Conservation (phyloP, 2,888 invertebrate genomes). For the Selenia dentaria region DNA sequence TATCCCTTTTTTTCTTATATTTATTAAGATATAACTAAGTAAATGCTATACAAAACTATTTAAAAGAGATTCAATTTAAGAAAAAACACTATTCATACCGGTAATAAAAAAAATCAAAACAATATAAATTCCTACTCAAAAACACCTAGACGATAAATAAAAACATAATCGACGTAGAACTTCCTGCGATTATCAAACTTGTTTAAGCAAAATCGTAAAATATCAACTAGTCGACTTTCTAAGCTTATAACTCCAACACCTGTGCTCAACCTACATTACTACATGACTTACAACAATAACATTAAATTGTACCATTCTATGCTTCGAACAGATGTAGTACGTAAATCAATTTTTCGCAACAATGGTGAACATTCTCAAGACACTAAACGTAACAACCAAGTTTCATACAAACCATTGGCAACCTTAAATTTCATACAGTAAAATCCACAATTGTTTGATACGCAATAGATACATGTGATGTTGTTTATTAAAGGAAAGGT, state of each 20-base stretch:
- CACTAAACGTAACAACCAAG: conserved; percentile 27
- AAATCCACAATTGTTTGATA: conserved; percentile 23
- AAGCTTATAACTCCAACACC: conserved; percentile 32
- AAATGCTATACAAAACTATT: too few species aligned
- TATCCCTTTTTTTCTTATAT: too few species aligned
- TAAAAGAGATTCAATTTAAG: too few species aligned
- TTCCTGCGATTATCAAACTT: conserved; percentile 22
- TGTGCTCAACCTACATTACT: conserved; percentile 43
- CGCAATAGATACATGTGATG: conserved; percentile 22
- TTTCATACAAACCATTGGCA: conserved; percentile 17
- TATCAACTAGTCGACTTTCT: conserved; percentile 34
- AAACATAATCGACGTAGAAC: conserved; percentile 9
- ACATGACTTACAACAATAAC: conserved; percentile 50
- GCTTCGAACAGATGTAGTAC: conserved; percentile 70
- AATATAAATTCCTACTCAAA: conserved; percentile 4
- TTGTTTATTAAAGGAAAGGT: conserved; percentile 33
- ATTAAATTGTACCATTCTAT: conserved; percentile 48
- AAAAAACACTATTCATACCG: too few species aligned
- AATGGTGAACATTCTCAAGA: conserved; percentile 45
- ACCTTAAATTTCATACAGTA: conserved; percentile 30
- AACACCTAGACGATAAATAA: conserved; percentile 15
- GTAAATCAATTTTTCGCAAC: conserved; percentile 84
- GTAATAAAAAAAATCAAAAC: background rate
- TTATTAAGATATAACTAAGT: too few species aligned
- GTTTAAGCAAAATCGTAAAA: conserved; percentile 29